These are phyloP conservation scores for Ispidina picta DNA, from an alignment of 2,797 vertebrate species.

Conservation along the genomic window DNA sequence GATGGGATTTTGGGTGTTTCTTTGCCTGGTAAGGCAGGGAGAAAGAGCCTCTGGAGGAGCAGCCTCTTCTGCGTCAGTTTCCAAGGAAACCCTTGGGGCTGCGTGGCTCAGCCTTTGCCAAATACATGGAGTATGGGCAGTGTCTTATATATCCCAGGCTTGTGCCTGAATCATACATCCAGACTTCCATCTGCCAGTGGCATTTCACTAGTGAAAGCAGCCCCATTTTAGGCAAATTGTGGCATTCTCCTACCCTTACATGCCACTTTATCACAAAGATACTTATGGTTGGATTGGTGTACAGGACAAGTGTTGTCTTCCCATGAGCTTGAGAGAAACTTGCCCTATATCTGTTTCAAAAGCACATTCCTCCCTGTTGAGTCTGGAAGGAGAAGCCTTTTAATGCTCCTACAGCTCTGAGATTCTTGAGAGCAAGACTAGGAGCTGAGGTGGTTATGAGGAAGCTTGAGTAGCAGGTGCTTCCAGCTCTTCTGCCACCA, in stretches of 20 bases:
- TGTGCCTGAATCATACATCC: not conserved
- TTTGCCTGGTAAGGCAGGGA: not conserved
- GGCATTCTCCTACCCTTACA: not conserved
- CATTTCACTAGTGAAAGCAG: not conserved
- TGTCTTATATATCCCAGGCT: not conserved
- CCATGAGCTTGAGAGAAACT: rapidly evolving
- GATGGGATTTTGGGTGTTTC: not conserved
- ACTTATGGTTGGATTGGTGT: not conserved
- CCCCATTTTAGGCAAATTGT: not conserved
- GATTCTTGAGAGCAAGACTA: not conserved
- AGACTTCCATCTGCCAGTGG: not conserved
- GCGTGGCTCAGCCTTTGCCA: not conserved
- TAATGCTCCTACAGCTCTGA: not conserved
- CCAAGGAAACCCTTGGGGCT: constrained; percentile 18
- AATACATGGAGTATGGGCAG: not conserved
- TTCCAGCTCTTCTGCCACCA: not conserved
- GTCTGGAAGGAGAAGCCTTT: not conserved
- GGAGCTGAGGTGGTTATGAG: not conserved
- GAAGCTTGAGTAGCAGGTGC: not conserved
- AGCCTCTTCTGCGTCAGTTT: constrained; percentile 8
- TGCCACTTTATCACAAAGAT: not conserved
- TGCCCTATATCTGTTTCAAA: not conserved
- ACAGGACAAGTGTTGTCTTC: not conserved
- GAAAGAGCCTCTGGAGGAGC: not conserved
- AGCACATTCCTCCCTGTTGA: not conserved